These are phyloP conservation scores for Drosophila setosimentum DNA, from an alignment of 2,888 invertebrate species.

Conservation along the genomic window DNA sequence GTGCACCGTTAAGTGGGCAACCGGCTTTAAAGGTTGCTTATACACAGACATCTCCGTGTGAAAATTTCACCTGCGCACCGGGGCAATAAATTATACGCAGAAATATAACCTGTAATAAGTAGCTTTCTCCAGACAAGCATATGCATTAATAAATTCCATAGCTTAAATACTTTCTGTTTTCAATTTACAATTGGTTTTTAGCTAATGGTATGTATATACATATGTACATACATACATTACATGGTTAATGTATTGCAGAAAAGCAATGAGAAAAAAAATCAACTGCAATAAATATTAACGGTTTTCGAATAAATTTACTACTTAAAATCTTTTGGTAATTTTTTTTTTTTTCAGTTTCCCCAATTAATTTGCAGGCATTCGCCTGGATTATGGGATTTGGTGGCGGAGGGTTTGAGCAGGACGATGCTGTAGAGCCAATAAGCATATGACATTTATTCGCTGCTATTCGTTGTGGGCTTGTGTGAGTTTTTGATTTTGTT, in stretches of 20 bases:
- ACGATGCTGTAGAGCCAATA: conserved; percentile 35
- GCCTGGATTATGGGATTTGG: conserved; percentile 39
- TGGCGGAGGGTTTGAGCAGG: not conserved
- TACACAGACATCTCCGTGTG: conserved; percentile 41
- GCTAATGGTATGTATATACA: not conserved
- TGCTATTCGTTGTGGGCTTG: conserved; percentile 61
- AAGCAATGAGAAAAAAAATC: conserved; percentile 8
- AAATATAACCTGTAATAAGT: conserved; percentile 6
- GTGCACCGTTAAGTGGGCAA: conserved; percentile 66
- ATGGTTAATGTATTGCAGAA: conserved; percentile 13
- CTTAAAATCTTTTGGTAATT: conserved; percentile 43
- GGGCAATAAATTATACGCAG: not conserved
- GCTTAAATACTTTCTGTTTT: not conserved
- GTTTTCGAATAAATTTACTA: conserved; percentile 56
- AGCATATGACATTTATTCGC: conserved; percentile 62
- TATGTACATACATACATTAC: conserved; percentile 32
- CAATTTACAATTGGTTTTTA: not conserved
- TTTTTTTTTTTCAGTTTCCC: conserved; percentile 39
- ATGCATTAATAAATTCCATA: not conserved
- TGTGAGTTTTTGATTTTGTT: conserved; percentile 53
- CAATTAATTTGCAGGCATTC: conserved; percentile 67
- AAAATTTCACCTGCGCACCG: conserved; percentile 11
- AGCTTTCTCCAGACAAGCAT: not conserved
- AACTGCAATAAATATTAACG: conserved; percentile 62
- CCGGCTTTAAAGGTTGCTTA: conserved; percentile 50